Percentiles rank a stretch among this genome's conserved stretches.
These are phyloP conservation scores for Chirona hameri DNA, from an alignment of 2,888 invertebrate species.

Conservation along the genomic window DNA sequence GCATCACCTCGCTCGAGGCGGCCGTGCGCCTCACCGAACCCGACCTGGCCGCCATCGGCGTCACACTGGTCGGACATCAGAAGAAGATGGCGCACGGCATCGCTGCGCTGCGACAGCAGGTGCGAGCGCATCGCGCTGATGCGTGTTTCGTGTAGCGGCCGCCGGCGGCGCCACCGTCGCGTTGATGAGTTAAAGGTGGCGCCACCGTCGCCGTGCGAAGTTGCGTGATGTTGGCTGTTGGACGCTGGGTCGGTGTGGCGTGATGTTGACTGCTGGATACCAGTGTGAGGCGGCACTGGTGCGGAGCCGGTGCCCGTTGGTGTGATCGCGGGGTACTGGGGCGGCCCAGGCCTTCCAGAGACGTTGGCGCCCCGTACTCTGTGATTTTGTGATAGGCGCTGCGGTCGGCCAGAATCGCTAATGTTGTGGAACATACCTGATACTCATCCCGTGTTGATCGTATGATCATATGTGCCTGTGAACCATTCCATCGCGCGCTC, in stretches of 20 bases:
- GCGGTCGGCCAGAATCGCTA: background rate
- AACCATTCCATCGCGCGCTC: background rate
- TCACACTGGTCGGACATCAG: slow-evolving; percentile 93
- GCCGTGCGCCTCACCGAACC: slow-evolving; percentile 88
- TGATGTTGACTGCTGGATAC: background rate
- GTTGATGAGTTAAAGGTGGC: too few relatives aligned
- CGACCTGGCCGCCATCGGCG: slow-evolving; percentile 86
- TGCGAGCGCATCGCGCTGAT: slow-evolving; percentile 58
- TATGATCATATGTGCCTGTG: background rate
- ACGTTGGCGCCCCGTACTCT: background rate
- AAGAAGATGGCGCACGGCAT: slow-evolving; percentile 96
- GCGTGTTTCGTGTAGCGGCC: slow-evolving; percentile 67
- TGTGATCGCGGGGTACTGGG: background rate
- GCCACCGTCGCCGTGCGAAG: background rate
- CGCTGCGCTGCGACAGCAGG: slow-evolving; percentile 79
- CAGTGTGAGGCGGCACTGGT: background rate
- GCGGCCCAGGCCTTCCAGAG: background rate
- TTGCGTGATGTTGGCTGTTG: background rate
- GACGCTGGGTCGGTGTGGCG: background rate
- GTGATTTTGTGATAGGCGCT: background rate
- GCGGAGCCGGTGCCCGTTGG: background rate
- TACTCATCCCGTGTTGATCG: background rate
- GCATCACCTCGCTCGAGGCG: slow-evolving; percentile 75
- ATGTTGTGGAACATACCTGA: background rate
- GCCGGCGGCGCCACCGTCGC: background rate